These are phyloP conservation scores for Cyphomyrus plagiostoma DNA, from an alignment of 2,113 vertebrate genomes.

Conservation along the genomic window DNA sequence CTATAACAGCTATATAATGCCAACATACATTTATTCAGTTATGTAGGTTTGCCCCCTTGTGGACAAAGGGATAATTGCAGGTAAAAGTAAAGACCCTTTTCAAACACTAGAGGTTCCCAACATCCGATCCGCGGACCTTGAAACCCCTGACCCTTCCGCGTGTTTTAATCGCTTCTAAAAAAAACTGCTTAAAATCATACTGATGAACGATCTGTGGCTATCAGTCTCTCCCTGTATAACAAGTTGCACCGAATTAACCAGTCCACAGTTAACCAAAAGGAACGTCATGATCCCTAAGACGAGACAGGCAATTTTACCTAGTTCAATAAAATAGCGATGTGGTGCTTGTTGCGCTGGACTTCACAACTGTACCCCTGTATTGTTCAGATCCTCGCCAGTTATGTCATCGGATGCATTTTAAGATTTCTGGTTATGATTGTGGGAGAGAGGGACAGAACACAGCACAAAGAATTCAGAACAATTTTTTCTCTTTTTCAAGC, in stretches of 20 bases:
- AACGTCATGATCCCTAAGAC: background rate
- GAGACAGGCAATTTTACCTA: background rate
- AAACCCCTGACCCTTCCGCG: background rate
- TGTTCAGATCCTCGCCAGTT: background rate
- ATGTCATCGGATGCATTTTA: background rate
- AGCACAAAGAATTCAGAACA: background rate
- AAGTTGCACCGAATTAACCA: background rate
- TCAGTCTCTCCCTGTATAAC: background rate
- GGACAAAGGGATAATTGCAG: background rate
- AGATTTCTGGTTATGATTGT: background rate
- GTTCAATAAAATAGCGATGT: background rate
- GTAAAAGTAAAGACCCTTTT: background rate
- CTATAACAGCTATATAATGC: background rate
- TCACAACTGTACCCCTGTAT: background rate
- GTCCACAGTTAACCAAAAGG: background rate
- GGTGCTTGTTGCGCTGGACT: background rate
- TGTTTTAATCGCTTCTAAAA: background rate
- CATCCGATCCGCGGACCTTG: background rate
- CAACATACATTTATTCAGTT: background rate
- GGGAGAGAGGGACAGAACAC: background rate
- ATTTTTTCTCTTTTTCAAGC: background rate
- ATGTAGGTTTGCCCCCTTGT: background rate
- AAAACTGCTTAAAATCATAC: background rate
- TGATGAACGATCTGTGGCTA: background rate
- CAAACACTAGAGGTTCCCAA: background rate